Evolutionary conservation across 1,140 invertebrate genomes (phyloP), one percentile per base, ranked within the genome.

Genomic region (Dolichoris vasculosae): DNA sequence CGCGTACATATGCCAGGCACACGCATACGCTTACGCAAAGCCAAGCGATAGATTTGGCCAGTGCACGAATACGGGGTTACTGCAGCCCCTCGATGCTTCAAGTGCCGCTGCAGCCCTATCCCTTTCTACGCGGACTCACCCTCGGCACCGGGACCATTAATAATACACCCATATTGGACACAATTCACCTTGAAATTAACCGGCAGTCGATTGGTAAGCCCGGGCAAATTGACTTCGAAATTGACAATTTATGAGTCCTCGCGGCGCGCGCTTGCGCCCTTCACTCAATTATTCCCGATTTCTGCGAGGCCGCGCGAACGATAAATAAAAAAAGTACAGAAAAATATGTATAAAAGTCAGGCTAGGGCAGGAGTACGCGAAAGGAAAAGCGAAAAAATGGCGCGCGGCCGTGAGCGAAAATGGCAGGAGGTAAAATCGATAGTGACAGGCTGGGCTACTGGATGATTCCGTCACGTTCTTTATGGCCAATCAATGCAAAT

Each of bases 111-210:
- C 82, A 23, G 46, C 75, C 81, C 89, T 87, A 88, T 89, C 83
- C 51, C 46, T 87, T 73, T 83, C 75, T 79, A 38, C 69, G 82
- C 84, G 88, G 87, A 86, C 87, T 55, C 87, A 89, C 90, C 90
- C 75, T 48, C 75, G 40, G 85, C 88, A 84, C 32, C 48, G 32
- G 51, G 76, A 89, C 91, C 92, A 93, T 93, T 93, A 93, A 93
- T 93, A 93, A 93, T 93, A 93, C 91, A 93, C 93, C 92, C 93
- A 93, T 93, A 93, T 93, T 93, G 93, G 92, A 93, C 93, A 93
- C 93, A 93, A 93, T 93, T 93, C 93, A 93, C 92, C 93, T 93
- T 93, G 92, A 93, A 93, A 93, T 93, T 93, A 93, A 93, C 93
- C 92, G 91, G 92, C 90, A 91, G 91, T 88, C 93, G 92, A 93